Conservation (phyloP, 2,113 vertebrate species). For the Suncus etruscus region DNA sequence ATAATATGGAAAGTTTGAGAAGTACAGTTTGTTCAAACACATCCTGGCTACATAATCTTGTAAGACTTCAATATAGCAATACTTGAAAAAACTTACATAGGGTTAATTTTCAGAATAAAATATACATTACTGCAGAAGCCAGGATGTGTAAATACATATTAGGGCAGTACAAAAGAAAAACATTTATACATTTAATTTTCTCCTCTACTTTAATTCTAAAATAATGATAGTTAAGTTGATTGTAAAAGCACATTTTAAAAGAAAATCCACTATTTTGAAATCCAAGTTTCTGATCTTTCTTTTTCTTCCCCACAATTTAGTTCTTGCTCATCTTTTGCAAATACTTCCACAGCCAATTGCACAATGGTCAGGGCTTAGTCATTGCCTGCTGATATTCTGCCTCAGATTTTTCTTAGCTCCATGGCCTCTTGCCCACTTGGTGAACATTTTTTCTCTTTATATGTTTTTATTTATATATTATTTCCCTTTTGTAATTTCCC, state of each 20-base stretch:
- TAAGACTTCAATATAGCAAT: neutral
- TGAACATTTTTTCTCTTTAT: constrained; percentile 17
- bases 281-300: neutral
- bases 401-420: too few species aligned
- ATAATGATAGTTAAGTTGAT: neutral
- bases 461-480: neutral
- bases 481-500: neutral
- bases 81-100: neutral
- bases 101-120: constrained; percentile 4
- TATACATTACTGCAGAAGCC: neutral
- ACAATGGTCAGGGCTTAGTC: neutral
- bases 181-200: neutral
- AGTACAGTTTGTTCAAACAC: neutral
- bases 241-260: neutral
- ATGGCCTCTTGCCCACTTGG: neutral
- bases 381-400: too few species aligned
- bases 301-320: neutral
- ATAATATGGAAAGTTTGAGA: neutral
- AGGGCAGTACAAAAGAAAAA: neutral
- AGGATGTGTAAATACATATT: neutral
- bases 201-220: neutral
- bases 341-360: neutral
- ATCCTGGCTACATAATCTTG: neutral
- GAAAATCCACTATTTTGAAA: neutral
- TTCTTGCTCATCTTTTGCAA: constrained; percentile 11